phyloP scores from a whole-genome alignment of 1,140 invertebrate species.

The Trichonephila clavipes region DNA sequence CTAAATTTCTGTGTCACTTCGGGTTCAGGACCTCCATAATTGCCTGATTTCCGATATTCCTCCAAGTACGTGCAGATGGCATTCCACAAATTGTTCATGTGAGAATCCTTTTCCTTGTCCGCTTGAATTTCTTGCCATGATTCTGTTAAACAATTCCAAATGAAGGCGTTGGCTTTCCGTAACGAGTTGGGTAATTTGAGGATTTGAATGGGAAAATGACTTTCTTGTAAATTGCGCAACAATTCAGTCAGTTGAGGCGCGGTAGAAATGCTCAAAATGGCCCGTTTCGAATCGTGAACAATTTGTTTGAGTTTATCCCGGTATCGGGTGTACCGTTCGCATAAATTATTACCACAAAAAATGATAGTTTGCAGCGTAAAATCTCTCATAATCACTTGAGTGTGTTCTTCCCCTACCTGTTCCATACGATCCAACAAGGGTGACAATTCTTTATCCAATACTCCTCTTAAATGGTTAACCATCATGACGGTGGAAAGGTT shows the following conservation, averaged over 20 bases:
- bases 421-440: neutral
- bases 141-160: slow-evolving; percentile 49
- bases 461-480: neutral
- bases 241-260: neutral
- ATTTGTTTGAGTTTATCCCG: slow-evolving; percentile 29
- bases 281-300: neutral
- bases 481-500: neutral
- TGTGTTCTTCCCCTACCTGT: neutral
- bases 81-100: slow-evolving; percentile 1
- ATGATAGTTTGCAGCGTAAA: neutral
- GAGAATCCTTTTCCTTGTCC: neutral
- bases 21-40: neutral
- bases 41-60: neutral
- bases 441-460: neutral
- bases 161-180: neutral
- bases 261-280: neutral
- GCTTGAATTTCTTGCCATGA: slow-evolving; percentile 29
- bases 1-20: neutral
- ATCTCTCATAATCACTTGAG: neutral
- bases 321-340: neutral
- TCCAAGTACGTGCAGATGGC: neutral
- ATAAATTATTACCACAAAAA: slow-evolving; percentile 36
- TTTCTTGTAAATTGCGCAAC: slow-evolving; percentile 8
- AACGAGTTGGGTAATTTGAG: neutral
- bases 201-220: slow-evolving; percentile 15